Conservation (phyloP, 2,888 invertebrate genomes). For the Sesia apiformis region DNA sequence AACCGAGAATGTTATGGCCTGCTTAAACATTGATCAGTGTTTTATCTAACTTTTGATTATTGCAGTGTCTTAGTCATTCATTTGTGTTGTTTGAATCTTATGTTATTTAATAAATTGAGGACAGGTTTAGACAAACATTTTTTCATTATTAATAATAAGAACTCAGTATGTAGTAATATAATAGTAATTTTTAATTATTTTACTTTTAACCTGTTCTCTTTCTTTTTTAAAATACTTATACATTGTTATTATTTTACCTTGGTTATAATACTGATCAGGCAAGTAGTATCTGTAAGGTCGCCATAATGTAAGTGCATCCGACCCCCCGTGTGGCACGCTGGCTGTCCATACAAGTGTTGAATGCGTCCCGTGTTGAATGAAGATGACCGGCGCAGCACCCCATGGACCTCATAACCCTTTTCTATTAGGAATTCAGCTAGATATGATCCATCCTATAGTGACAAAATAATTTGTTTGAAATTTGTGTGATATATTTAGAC, state of each 20-base stretch:
- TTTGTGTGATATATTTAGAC: constrained; percentile 1
- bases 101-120: too few species aligned
- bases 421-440: constrained; percentile 93
- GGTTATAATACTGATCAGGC: constrained; percentile 70
- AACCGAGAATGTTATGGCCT: too few species aligned
- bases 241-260: constrained; percentile 30
- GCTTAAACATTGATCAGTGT: too few species aligned
- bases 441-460: constrained; percentile 94
- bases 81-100: too few species aligned
- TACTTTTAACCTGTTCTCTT: too few species aligned
- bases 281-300: constrained; percentile 98
- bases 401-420: constrained; percentile 96
- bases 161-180: too few species aligned
- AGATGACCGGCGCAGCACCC: constrained; percentile 94
- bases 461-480: background rate
- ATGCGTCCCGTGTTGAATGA: constrained; percentile 98
- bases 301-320: constrained; percentile 97
- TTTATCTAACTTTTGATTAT: too few species aligned
- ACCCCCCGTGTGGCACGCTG: constrained; percentile 89
- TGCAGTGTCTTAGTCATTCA: too few species aligned
- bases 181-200: too few species aligned
- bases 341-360: constrained; percentile 95
- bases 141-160: too few species aligned
- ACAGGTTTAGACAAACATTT: too few species aligned
- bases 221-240: too few species aligned